Percentiles rank a stretch among this genome's conserved stretches.
These are phyloP conservation scores for Cheilosia urbana DNA, from an alignment of 2,888 invertebrate species.

Conservation along the genomic window DNA sequence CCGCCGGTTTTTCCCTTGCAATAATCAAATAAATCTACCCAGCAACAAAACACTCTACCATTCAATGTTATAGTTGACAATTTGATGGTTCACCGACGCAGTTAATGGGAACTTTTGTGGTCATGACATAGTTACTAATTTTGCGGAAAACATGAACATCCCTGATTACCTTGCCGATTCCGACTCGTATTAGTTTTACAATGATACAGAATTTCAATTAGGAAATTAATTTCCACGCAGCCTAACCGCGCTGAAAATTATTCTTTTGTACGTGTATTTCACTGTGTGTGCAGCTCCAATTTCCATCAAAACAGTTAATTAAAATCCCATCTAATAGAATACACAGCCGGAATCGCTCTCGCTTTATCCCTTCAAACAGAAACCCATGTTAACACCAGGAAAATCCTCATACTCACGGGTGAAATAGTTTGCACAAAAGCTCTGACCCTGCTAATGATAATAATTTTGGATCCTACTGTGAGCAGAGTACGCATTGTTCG, in stretches of 20 bases:
- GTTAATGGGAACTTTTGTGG: too few relatives aligned
- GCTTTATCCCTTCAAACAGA: conserved; percentile 48
- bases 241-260: conserved; percentile 33
- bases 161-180: too few relatives aligned
- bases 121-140: too few relatives aligned
- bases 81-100: too few relatives aligned
- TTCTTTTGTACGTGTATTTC: conserved; percentile 21
- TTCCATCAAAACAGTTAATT: conserved; percentile 72
- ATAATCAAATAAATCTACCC: too few relatives aligned
- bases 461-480: conserved; percentile 60
- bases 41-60: too few relatives aligned
- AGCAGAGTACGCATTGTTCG: too few relatives aligned
- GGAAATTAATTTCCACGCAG: neutral
- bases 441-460: conserved; percentile 62
- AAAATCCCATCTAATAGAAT: conserved; percentile 61
- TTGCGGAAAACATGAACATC: too few relatives aligned
- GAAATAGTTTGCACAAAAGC: conserved; percentile 71
- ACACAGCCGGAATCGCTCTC: conserved; percentile 1
- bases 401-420: conserved; percentile 66
- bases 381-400: conserved; percentile 60
- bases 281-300: conserved; percentile 39
- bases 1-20: too few relatives aligned
- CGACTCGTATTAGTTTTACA: too few relatives aligned
- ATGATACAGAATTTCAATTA: too few relatives aligned
- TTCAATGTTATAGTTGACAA: too few relatives aligned